Percentiles rank a stretch among this genome's conserved stretches.
Conservation (phyloP, 2,888 invertebrate species). For the Sycophila texana region DNA sequence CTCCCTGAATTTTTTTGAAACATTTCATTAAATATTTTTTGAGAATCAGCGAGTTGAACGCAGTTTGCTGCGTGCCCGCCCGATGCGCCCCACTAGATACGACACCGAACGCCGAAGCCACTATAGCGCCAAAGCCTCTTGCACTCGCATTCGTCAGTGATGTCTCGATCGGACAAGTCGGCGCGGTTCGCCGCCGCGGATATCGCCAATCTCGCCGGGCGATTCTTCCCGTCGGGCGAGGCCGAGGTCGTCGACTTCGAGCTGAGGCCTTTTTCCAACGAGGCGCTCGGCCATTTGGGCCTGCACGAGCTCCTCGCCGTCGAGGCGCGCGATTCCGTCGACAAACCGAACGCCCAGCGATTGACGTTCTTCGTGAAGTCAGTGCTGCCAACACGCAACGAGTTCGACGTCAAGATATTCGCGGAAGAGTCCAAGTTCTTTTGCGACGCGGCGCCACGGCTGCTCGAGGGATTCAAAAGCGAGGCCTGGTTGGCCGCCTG, state of each 20-base stretch:
- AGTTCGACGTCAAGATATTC: not conserved
- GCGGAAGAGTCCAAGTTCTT: slow-evolving; percentile 2
- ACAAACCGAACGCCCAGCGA: not conserved
- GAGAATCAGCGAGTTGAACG: too few relatives aligned
- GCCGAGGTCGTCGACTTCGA: not conserved
- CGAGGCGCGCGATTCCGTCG: not conserved
- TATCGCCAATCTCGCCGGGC: not conserved
- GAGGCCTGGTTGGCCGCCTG: slow-evolving; percentile 29
- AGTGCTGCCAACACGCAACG: not conserved
- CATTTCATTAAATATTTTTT: too few relatives aligned
- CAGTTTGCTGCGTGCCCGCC: too few relatives aligned
- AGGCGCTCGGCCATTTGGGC: slow-evolving; percentile 33
- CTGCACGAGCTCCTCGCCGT: slow-evolving; percentile 27
- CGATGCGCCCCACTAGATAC: too few relatives aligned
- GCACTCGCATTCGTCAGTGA: not conserved
- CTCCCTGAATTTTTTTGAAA: too few relatives aligned
- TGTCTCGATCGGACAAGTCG: not conserved
- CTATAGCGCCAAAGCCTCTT: too few relatives aligned
- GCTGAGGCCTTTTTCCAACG: slow-evolving; percentile 10
- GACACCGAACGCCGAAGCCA: too few relatives aligned
- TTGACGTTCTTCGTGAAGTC: slow-evolving; percentile 24
- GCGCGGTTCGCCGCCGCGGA: not conserved
- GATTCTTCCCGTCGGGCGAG: not conserved
- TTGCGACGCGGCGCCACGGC: not conserved
- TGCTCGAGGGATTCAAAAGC: not conserved